These are phyloP conservation scores for Tursiops truncatus DNA, from an alignment of 2,113 vertebrate species.

Conservation along the genomic window DNA sequence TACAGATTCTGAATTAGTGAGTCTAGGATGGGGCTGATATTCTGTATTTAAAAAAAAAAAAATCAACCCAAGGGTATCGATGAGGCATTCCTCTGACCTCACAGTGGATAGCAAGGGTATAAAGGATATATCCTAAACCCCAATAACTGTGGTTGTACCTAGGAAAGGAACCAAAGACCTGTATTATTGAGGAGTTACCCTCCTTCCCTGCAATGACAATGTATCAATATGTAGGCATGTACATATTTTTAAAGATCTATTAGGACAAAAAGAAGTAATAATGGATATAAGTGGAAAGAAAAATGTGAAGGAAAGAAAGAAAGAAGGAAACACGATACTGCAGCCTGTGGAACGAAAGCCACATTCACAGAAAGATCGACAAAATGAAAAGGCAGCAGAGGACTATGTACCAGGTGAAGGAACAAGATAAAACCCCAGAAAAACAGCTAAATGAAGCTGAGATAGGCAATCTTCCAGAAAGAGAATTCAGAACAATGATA, in stretches of 20 bases:
- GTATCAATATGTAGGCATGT: neutral
- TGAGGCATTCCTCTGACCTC: neutral
- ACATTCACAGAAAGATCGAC: too few species aligned
- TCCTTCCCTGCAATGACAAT: neutral
- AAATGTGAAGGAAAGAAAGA: neutral
- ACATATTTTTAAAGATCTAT: neutral
- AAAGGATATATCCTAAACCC: neutral
- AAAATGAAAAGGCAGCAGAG: too few species aligned
- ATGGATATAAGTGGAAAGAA: neutral
- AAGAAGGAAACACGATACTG: too few species aligned
- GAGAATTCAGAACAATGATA: too few species aligned
- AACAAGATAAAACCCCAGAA: too few species aligned
- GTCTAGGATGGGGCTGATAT: neutral
- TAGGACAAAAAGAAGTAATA: neutral
- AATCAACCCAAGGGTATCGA: neutral
- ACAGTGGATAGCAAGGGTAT: neutral
- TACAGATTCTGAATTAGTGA: neutral
- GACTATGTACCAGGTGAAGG: too few species aligned
- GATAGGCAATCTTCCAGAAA: too few species aligned
- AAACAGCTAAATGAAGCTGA: too few species aligned
- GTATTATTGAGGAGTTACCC: neutral
- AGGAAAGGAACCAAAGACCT: neutral
- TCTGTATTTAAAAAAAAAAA: neutral
- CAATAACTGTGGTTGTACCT: neutral
- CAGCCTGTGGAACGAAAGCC: too few species aligned